These are phyloP conservation scores for Acestrorhynchus altus DNA, from an alignment of 2,797 vertebrate species.

Conservation along the genomic window DNA sequence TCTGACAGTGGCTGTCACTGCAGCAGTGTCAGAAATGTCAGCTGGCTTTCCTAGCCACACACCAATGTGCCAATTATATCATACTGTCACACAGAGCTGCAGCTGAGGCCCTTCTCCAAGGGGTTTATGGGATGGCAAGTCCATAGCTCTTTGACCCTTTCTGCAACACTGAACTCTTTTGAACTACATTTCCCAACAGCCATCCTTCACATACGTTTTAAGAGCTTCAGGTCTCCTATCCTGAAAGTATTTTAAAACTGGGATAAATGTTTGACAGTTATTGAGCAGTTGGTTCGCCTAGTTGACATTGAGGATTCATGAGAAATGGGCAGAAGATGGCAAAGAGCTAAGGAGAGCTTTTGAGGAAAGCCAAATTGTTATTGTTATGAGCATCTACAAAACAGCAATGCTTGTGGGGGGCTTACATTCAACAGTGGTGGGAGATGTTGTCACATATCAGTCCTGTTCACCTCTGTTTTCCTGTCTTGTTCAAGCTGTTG, in stretches of 20 bases:
- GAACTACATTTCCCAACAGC: constrained; percentile 16
- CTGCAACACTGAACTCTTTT: not conserved
- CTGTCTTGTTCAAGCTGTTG: no score
- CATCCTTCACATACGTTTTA: not conserved
- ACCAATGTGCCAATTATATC: constrained; percentile 43
- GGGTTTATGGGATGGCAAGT: constrained; percentile 36
- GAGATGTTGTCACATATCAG: no score
- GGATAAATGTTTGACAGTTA: no score
- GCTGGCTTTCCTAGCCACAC: constrained; percentile 39
- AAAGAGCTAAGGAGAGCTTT: no score
- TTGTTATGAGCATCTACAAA: no score
- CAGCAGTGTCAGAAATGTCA: constrained; percentile 36
- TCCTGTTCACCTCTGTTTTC: no score
- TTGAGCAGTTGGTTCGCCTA: not conserved
- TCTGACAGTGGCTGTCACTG: constrained; percentile 23
- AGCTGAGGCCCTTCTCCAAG: constrained; percentile 32
- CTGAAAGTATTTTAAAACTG: no score
- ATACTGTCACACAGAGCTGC: constrained; percentile 31
- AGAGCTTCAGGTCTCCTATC: not conserved
- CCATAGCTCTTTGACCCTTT: not conserved
- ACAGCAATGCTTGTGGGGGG: no score
- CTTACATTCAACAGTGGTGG: no score
- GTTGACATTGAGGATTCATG: not conserved
- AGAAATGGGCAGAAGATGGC: no score
- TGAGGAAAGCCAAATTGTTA: no score